Evolutionary conservation across 2,113 vertebrate genomes (phyloP), one percentile per base, ranked within the genome.

Genomic region (Halcyon malimbica): DNA sequence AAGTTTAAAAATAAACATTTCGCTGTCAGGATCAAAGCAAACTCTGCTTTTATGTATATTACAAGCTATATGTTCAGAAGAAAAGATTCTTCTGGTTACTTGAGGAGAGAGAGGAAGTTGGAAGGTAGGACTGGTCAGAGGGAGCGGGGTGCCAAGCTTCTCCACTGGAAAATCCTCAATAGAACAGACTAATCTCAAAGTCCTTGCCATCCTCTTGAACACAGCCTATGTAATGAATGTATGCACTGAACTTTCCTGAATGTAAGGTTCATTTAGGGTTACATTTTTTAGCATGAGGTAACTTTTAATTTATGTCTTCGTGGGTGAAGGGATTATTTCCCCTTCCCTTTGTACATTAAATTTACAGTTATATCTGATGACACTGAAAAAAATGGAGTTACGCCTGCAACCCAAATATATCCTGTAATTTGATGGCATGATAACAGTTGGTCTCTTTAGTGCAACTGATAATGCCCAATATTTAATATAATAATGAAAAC

Each of bases 1-100:
- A 68, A 94, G 98, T 97, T 98, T 98, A 98, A 98, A 98, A 98
- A 98, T 98, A 98, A 98, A 98, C 89, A 60, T 98, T 97, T 98
- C 56, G 67, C 97, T 97, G 97, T 96, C 97, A 97, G 93, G 98
- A 98, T 98, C 98, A 98, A 98, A 98, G 98, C 97, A 97, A 97
- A 98, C 92, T 95, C 97, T 96, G 95, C 97, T 98, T 97, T 96
- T 96, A 97, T 96, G 81, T 97, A 97, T 97, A 97, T 96, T 97
- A 97, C 97, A 97, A 97, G 95, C 90, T 97, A 54, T 77, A 93
- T 11, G 64, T 95, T 94, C 96, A 84, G 56, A 95, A 97, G 95
- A 93, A 83, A 39, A 93, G 95, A 97, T 97, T 95, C 96, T 96
- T 93, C 84, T 96, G 94, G 96, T 94, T 97, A 94, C 88, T 96